A percentile compares a stretch with the other conserved stretches of the same genome.
These are phyloP conservation scores for Corapipo altera DNA, from an alignment of 2,113 vertebrate genomes.

Conservation along the genomic window DNA sequence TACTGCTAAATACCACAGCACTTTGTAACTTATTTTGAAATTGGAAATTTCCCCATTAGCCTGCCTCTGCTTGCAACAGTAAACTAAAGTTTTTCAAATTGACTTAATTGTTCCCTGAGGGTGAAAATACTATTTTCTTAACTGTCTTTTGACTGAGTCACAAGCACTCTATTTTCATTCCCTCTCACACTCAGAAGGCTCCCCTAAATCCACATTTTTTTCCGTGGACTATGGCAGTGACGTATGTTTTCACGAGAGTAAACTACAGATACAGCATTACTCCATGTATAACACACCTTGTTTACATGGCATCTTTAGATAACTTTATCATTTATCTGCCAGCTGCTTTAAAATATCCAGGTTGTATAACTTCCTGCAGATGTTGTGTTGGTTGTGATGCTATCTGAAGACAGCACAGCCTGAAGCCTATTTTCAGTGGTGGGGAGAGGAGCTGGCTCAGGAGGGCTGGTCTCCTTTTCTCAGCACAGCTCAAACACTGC, in stretches of 20 bases:
- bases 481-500: background rate
- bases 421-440: background rate
- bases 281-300: background rate
- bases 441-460: background rate
- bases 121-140: constrained; percentile 1
- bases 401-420: background rate
- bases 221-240: background rate
- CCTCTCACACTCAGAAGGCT: background rate
- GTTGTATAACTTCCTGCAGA: background rate
- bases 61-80: background rate
- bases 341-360: background rate
- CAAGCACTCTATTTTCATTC: background rate
- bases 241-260: rapidly evolving
- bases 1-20: background rate
- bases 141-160: background rate
- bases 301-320: background rate
- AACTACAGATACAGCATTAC: background rate
- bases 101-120: background rate
- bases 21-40: background rate
- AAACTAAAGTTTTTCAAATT: background rate
- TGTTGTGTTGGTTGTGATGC: background rate
- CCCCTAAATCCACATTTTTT: background rate
- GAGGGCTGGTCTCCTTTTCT: background rate
- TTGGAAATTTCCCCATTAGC: background rate
- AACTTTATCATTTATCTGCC: background rate